These are phyloP conservation scores for Pseudomyrmex pallidus DNA, from an alignment of 1,140 invertebrate genomes.

Conservation along the genomic window DNA sequence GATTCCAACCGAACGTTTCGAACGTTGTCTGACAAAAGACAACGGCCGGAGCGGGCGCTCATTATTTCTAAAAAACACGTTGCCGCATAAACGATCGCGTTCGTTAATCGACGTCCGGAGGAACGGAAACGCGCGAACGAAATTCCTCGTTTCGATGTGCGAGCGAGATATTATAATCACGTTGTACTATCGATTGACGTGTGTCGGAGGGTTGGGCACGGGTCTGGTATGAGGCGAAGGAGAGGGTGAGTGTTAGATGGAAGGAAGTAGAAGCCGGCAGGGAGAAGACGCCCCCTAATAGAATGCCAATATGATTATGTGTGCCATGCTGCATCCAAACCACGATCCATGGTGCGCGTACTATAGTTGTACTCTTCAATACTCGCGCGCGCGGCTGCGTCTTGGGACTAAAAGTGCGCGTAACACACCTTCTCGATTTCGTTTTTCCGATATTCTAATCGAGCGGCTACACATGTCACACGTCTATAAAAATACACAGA, in stretches of 20 bases:
- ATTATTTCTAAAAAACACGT: neutral
- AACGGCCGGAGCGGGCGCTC: neutral
- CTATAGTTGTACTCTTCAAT: conserved; percentile 60
- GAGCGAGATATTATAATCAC: conserved; percentile 76
- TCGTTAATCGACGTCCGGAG: conserved; percentile 23
- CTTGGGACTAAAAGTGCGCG: neutral
- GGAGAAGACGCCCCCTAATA: conserved; percentile 80
- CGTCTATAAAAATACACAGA: neutral
- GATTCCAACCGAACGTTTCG: conserved; percentile 43
- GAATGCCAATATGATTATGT: conserved; percentile 83
- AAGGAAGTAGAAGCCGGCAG: conserved; percentile 72
- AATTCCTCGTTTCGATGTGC: conserved; percentile 69
- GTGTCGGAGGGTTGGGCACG: conserved; percentile 70
- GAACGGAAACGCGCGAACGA: neutral
- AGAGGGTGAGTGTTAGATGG: conserved; percentile 66
- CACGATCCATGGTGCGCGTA: conserved; percentile 70
- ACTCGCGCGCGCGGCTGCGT: conserved; percentile 37
- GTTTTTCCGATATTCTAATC: neutral
- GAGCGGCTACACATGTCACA: neutral
- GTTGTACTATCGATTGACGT: conserved; percentile 81
- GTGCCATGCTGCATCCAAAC: conserved; percentile 79
- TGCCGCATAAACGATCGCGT: neutral
- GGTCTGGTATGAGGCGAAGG: conserved; percentile 54
- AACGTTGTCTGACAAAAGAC: neutral
- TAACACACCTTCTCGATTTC: neutral